Evolutionary conservation across 2,113 vertebrate species (phyloP), one percentile per base, ranked within the genome.

Genomic region (Acinonyx jubatus): DNA sequence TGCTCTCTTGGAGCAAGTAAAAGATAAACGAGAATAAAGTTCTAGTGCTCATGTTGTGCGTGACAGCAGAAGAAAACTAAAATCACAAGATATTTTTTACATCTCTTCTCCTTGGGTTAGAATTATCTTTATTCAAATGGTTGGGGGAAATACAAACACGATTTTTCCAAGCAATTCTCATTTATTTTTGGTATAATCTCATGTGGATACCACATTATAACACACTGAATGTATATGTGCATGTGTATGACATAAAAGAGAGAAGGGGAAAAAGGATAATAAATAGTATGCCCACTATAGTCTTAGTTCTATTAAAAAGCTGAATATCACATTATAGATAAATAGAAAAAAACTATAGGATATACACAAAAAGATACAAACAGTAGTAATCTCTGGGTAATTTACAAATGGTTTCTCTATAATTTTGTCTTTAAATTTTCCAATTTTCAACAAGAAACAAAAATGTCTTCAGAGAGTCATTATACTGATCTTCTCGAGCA

Each of bases 401-500:
- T 10, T 36, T 33, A 48, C 48, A 89, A 52, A 86, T 84, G 16
- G 0, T 86, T 45, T 55, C 15, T 74, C 18, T 61, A 68, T 23
- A 21, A 36, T 89, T 36, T 50, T 36, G 48, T 92, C 55, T 91
- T 91, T 79, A 73, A 90, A 78, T 68, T 82, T 50, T 48, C 25
- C 25, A 82, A 73, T 71, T 89, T 96, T 96, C 79, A 96, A 80
- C 9, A 81, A 91, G 41, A 83, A 96, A 88, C 33, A 89, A 94
- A 94, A 95, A 63, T 66, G 23, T 33, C 21, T 89, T 6, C 15
- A 25, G 88, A 91, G 84, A 78, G 19, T 41, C 33, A 45, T 57
- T 82, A 50, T 7, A 73, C 0, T 66, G 76, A 79, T 65, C 16
- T 73, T 86, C 36, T 92, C 25, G 38, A 41, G 15, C 57, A 95